A percentile compares a stretch with the other conserved stretches of the same genome.
Evolutionary conservation across 2,888 invertebrate genomes (phyloP).

Genomic region (Lottia gigantea): DNA sequence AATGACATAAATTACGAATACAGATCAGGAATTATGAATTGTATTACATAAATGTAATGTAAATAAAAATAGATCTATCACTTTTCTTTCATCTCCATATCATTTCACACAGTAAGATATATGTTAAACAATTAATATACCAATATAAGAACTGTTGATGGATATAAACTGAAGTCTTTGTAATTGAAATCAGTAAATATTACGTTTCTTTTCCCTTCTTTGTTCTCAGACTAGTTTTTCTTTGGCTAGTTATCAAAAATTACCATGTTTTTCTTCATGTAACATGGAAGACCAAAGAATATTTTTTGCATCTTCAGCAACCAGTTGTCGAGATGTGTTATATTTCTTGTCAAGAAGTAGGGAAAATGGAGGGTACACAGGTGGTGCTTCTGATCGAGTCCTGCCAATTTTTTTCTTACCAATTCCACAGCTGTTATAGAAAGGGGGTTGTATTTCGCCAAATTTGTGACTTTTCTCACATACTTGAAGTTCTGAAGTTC

Average conservation of each 20-base stretch:
- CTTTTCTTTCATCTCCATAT: not conserved
- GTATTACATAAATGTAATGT: not conserved
- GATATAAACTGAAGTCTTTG: not conserved
- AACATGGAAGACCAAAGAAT: not conserved
- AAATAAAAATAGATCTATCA: not conserved
- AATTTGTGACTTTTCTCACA: conserved; percentile 7
- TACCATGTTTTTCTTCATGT: no score
- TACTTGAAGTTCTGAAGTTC: not conserved
- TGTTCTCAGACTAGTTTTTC: not conserved
- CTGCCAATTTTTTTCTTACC: not conserved
- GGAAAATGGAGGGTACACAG: conserved; percentile 7
- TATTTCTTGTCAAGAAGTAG: conserved; percentile 1
- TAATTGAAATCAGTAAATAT: not conserved
- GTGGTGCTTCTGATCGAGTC: conserved; percentile 14
- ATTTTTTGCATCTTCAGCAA: not conserved
- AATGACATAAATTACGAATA: no score
- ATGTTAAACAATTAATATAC: conserved; percentile 9
- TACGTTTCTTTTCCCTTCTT: not conserved
- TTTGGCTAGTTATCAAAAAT: not conserved
- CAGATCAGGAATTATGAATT: no score
- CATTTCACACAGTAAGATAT: not conserved
- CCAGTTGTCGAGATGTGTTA: conserved; percentile 10
- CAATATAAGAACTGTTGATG: not conserved
- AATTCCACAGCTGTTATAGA: not conserved
- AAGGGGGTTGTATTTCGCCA: not conserved